Evolutionary conservation across 2,797 vertebrate species (phyloP), one percentile per base, ranked within the genome.

Genomic region (Hyperoplus lanceolatus): DNA sequence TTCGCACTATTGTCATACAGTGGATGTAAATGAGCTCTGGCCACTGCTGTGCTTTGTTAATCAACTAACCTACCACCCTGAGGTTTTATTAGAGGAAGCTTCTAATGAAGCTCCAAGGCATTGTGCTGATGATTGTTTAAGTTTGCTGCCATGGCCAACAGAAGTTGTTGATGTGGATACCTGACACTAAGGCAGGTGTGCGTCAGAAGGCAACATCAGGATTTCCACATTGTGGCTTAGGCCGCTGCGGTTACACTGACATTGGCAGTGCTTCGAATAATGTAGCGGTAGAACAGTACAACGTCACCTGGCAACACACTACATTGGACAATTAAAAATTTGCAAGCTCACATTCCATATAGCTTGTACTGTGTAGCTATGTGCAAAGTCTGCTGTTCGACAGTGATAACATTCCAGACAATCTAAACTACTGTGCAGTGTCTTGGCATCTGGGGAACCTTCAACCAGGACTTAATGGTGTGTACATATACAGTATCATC

Each of bases 11-110:
- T 65, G 69, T 73, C 48, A 72, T 48, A 16, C 21, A 60, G 57
- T 48, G 54, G 29, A 50, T 75, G 50, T 75, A 77, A 75, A 85
- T 65, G 61, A 51, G 41, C 80, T 45, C 21, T 45, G 56, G 39
- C 55, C 58, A 39, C 50, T 14, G 42, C 71, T 74, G 42, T 38
- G 41, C 79, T 85, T 69, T 51, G 71, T 73, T 76, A 72, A 83
- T 84, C 63, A 81, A 81, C 60, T 63, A 64, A 58, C 39, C 43
- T 57, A 16, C 53, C 70, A 80, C 62, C 71, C 56, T 70, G 81
- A 76, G 82, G 75, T 77, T 86, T 82, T 78, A 72, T 86, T 75
- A 74, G 16, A 73, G 41, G 15, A 68, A 53, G 3, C 53, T 18
- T 61, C 29, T 74, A 80, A 85, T 59, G 39, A 75, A 75, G 73